Base-by-base conservation (phyloP, 2,113 vertebrate species). In the Entosphenus tridentatus region DNA sequence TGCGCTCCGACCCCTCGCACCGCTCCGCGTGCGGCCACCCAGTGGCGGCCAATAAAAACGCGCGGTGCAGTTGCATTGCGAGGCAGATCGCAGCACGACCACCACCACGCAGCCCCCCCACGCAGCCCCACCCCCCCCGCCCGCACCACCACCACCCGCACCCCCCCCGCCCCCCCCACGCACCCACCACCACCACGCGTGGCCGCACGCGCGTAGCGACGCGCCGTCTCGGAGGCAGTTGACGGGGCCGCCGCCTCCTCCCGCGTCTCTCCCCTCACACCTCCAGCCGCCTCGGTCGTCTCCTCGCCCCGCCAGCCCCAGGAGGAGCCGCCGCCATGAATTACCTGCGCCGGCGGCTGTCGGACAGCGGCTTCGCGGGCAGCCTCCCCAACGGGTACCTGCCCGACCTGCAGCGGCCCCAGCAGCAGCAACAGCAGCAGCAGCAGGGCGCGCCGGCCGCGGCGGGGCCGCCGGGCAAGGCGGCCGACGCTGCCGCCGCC, bases 361-460 rank as follows among this genome's bases (percentile, higher is more conserved):
- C 90, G 9, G 89, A 95, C 84, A 95, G 90, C 85, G 90, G 83
- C 83, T 95, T 95, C 80, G 88, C 93, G 76, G 87, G 88, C 79
- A 95, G 92, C 79, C 84, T 95, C 73, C 89, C 90, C 80, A 95
- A 90, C 69, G 90, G 90, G 74, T 95, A 93, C 84, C 88, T 95
- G 88, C 81, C 86, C 6, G 90, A 95, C 77, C 84, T 93, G 77
- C 89, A 92, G 82, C 83, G 86, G 70, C 82, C 84, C 0, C 76
- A 85, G 10, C 87, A 79, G 55, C 88, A 86, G 74, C 87, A 77
- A 0, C 89, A 88, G 74, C 86, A 86, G 74, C 87, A 77, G 0
- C 89, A 88, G 74, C 86, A 85, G 13, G 84, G 84, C 0, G 82
- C 81, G 1, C 87, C 86, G 11, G 89, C 90, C 0, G 87, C 21